Conservation (phyloP, 1,140 invertebrate genomes). For the Aphelinus certus region DNA sequence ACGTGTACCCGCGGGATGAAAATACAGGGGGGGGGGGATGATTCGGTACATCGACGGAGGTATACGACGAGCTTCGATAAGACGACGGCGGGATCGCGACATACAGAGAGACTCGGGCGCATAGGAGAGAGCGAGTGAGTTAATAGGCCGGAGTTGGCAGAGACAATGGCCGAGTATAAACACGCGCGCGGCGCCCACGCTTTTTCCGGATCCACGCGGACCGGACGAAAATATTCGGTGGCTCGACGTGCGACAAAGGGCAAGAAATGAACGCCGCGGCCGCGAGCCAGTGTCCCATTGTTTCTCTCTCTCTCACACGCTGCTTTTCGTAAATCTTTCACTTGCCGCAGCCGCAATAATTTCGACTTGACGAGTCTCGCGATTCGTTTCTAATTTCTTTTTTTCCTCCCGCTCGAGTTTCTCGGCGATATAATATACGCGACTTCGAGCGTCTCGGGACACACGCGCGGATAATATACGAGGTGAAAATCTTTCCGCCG, state of each 20-base stretch:
- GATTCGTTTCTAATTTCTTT: background rate
- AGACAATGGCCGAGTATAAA: conserved; percentile 40
- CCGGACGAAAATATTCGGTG: conserved; percentile 52
- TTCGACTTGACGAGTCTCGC: too few relatives aligned
- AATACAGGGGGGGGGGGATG: too few relatives aligned
- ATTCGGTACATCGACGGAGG: too few relatives aligned
- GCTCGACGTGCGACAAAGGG: conserved; percentile 54
- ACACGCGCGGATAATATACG: too few relatives aligned
- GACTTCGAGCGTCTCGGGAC: too few relatives aligned
- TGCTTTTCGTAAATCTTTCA: conserved; percentile 12
- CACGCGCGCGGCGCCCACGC: conserved; percentile 48
- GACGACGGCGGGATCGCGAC: too few relatives aligned
- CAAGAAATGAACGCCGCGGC: conserved; percentile 45
- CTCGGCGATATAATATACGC: too few relatives aligned
- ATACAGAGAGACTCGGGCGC: background rate
- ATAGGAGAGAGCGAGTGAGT: background rate
- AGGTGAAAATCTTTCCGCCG: too few relatives aligned
- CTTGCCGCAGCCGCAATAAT: too few relatives aligned
- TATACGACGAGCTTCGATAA: too few relatives aligned
- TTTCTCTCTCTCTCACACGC: conserved; percentile 39
- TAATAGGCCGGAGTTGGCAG: conserved; percentile 51
- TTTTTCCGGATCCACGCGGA: conserved; percentile 46
- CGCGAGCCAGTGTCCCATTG: too few relatives aligned
- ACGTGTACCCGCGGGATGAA: too few relatives aligned
- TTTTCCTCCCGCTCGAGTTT: background rate